Evolutionary conservation across 1,140 invertebrate species (phyloP).

Genomic region (Nephotettix cincticeps): DNA sequence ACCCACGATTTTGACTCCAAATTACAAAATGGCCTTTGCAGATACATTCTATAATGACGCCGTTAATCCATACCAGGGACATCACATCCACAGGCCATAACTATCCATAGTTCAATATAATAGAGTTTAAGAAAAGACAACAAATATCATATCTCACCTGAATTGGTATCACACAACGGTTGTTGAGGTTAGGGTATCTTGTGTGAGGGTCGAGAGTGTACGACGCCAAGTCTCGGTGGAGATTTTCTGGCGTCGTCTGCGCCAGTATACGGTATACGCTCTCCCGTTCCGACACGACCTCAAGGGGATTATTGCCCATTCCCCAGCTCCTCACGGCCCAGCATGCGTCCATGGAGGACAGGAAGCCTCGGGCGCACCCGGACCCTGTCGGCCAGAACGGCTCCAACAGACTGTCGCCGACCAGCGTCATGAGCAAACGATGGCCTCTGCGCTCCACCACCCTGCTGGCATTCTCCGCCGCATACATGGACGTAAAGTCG

Average conservation of each 20-base stretch:
- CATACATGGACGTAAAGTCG: conserved; percentile 99
- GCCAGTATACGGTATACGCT: conserved; percentile 84
- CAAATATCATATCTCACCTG: conserved; percentile 61
- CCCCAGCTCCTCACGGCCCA: conserved; percentile 93
- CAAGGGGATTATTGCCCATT: conserved; percentile 64
- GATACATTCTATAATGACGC: too few species aligned
- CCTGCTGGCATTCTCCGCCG: conserved; percentile 90
- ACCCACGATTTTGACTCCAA: too few species aligned
- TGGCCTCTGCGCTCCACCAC: conserved; percentile 77
- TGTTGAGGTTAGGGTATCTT: conserved; percentile 53
- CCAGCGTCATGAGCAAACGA: conserved; percentile 81
- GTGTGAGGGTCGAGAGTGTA: conserved; percentile 92
- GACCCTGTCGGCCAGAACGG: conserved; percentile 99
- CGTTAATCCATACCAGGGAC: too few species aligned
- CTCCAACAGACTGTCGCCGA: conserved; percentile 95
- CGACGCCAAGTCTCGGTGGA: conserved; percentile 82
- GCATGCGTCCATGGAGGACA: conserved; percentile 92
- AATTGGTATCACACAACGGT: conserved; percentile 59
- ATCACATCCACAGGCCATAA: too few species aligned
- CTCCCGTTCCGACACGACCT: conserved; percentile 92
- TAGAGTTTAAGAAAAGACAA: too few species aligned
- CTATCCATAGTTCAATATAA: too few species aligned
- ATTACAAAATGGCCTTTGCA: too few species aligned
- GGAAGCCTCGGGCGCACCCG: conserved; percentile 94
- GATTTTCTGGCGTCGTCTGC: conserved; percentile 95